Evolutionary conservation across 1,140 invertebrate species (phyloP).

Genomic region (Trachelipus rathkii): DNA sequence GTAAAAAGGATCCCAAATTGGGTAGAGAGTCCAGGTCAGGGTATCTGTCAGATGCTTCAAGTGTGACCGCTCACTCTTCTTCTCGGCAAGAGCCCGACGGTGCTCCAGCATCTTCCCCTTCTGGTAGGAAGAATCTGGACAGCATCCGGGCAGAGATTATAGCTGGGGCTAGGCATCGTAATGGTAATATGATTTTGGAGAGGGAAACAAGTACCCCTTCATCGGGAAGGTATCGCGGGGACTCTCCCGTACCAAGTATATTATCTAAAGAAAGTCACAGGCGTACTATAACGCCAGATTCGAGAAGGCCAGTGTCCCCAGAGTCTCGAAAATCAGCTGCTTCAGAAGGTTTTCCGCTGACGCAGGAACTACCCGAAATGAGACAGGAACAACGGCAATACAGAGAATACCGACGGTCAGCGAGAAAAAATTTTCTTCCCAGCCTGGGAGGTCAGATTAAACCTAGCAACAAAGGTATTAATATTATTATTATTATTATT

Average conservation of each 20-base stretch:
- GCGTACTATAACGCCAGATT: neutral
- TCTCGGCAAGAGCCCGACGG: constrained; percentile 39
- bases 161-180: constrained; percentile 33
- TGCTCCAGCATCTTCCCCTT: constrained; percentile 35
- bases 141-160: constrained; percentile 30
- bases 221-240: neutral
- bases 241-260: neutral
- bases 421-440: neutral
- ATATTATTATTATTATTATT: neutral
- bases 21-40: constrained; percentile 12
- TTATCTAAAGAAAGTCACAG: neutral
- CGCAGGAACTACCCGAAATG: constrained; percentile 53
- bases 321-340: constrained; percentile 20
- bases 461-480: neutral
- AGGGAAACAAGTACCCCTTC: neutral
- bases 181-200: neutral
- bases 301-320: constrained; percentile 21
- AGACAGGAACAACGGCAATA: constrained; percentile 54
- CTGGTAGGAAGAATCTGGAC: constrained; percentile 23
- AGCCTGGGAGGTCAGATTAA: neutral
- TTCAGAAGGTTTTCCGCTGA: constrained; percentile 30
- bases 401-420: constrained; percentile 52
- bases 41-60: constrained; percentile 31
- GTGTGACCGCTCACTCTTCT: constrained; percentile 22
- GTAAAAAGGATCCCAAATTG: neutral